phyloP scores from a whole-genome alignment of 2,113 vertebrate genomes.

The Thunnus maccoyii region DNA sequence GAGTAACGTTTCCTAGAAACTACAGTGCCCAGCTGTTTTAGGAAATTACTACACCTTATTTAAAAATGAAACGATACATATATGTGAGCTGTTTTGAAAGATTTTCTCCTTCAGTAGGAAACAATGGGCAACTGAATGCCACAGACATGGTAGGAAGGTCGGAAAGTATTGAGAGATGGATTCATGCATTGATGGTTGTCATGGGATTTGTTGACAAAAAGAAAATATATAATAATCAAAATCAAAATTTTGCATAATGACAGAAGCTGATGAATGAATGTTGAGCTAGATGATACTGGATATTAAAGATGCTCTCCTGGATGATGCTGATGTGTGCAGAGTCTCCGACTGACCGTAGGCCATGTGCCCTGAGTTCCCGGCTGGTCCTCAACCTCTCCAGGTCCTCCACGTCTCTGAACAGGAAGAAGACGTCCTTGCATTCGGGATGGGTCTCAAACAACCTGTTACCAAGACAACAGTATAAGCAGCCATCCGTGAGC shows the following conservation, averaged over 20 bases:
- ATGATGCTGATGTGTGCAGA: background rate
- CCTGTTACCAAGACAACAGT: conserved; percentile 79
- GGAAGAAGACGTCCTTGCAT: conserved; percentile 88
- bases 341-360: conserved; percentile 81
- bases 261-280: background rate
- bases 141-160: background rate
- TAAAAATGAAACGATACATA: background rate
- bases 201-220: background rate
- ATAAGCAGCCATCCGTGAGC: conserved; percentile 50
- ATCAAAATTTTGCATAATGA: background rate
- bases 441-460: conserved; percentile 89
- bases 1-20: no score
- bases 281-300: no score
- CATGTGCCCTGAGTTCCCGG: conserved; percentile 84
- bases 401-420: conserved; percentile 87
- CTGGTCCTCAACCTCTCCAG: conserved; percentile 83
- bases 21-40: no score
- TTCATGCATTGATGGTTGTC: background rate
- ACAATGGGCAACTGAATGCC: background rate
- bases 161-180: no score
- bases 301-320: background rate
- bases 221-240: background rate
- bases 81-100: background rate
- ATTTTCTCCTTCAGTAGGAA: no score
- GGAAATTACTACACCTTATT: background rate